phyloP scores from a whole-genome alignment of 2,797 vertebrate genomes.

The Paratrypauchen microcephalus region DNA sequence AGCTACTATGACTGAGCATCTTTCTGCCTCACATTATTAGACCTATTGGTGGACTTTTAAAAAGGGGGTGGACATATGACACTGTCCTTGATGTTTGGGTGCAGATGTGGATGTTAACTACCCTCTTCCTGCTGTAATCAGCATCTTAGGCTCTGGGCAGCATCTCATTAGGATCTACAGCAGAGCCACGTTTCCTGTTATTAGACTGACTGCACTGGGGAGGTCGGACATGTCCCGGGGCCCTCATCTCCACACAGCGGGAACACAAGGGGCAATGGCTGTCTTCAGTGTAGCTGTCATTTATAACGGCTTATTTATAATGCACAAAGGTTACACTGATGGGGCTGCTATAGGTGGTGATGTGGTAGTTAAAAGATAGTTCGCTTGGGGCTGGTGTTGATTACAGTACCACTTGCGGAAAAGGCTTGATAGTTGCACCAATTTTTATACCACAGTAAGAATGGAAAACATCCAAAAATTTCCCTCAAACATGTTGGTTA shows the following conservation, averaged over 20 bases:
- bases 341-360: background rate
- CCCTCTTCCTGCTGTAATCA: conserved; percentile 60
- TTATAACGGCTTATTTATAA: conserved; percentile 7
- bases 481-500: no score
- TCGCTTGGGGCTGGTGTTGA: no score
- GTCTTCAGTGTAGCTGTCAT: background rate
- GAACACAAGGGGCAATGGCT: conserved; percentile 22
- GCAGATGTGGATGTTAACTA: conserved; percentile 38
- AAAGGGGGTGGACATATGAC: conserved; percentile 13
- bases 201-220: conserved; percentile 54
- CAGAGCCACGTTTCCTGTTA: conserved; percentile 65
- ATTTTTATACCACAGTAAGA: no score
- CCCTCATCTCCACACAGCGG: conserved; percentile 38
- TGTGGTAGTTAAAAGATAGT: background rate
- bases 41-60: background rate
- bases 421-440: no score
- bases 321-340: conserved; percentile 4
- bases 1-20: background rate
- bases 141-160: conserved; percentile 51
- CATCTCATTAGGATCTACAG: conserved; percentile 65
- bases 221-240: conserved; percentile 35
- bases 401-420: no score
- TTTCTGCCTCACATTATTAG: background rate
- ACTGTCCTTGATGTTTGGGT: conserved; percentile 26
- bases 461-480: no score